phyloP scores from a whole-genome alignment of 2,113 vertebrate species.

The Pachyramphus minor region DNA sequence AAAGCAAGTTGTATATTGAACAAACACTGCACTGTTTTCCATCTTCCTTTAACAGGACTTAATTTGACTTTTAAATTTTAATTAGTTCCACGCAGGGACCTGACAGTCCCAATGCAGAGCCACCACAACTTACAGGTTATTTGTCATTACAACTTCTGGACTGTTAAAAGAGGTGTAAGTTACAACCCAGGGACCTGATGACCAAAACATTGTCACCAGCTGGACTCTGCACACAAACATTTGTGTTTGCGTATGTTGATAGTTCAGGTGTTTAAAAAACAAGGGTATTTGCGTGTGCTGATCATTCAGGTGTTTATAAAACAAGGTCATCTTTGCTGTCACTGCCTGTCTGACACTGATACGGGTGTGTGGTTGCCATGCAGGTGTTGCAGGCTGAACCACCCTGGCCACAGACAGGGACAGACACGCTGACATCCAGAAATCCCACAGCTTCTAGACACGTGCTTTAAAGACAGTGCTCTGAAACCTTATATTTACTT shows the following conservation, averaged over 20 bases:
- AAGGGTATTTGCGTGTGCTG: background rate
- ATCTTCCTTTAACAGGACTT: conserved; percentile 62
- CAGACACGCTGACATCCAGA: background rate
- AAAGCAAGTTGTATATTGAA: background rate
- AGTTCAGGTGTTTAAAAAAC: background rate
- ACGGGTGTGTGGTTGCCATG: background rate
- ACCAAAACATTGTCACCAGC: background rate
- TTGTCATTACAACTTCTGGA: background rate
- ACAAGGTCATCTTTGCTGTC: background rate
- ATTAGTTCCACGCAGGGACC: conserved; percentile 48
- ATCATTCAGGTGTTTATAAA: background rate
- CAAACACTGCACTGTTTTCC: conserved; percentile 56
- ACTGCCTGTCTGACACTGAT: background rate
- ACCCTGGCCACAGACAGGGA: background rate
- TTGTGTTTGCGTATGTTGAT: background rate
- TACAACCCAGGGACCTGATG: background rate
- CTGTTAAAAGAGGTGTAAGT: background rate
- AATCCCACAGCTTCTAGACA: background rate
- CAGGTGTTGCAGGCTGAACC: background rate
- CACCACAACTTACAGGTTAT: background rate
- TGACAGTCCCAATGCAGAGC: conserved; percentile 12
- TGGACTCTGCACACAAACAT: background rate
- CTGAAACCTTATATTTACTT: background rate
- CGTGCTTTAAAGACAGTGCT: background rate
- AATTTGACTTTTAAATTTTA: conserved; percentile 62